Conservation (phyloP, 1,140 invertebrate species). For the Dinoponera quadriceps region DNA sequence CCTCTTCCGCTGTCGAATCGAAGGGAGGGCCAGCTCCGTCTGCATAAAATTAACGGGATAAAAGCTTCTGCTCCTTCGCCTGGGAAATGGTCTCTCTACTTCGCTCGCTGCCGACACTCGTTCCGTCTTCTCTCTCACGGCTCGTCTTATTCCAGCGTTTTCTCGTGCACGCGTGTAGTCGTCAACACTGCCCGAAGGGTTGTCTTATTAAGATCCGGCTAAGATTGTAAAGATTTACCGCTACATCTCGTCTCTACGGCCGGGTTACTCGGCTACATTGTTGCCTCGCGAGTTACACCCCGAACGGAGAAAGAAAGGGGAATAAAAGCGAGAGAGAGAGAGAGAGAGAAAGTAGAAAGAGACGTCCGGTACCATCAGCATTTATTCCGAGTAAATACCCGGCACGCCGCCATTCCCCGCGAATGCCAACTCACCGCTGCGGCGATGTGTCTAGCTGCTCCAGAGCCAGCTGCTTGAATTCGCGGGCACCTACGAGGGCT, state of each 20-base stretch:
- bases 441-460: conserved; percentile 32
- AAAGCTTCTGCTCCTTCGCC: conserved; percentile 59
- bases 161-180: neutral
- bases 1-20: conserved; percentile 61
- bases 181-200: conserved; percentile 16
- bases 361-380: neutral
- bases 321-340: neutral
- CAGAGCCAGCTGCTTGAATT: conserved; percentile 4
- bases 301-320: neutral
- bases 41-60: conserved; percentile 72
- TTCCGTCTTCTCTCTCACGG: neutral
- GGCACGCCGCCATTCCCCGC: neutral
- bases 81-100: conserved; percentile 57
- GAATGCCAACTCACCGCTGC: neutral
- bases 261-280: neutral
- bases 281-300: neutral
- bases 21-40: conserved; percentile 50
- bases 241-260: conserved; percentile 16
- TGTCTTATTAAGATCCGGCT: conserved; percentile 67
- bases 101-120: conserved; percentile 3
- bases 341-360: neutral
- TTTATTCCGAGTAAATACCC: conserved; percentile 29
- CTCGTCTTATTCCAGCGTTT: conserved; percentile 30
- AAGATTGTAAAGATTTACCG: conserved; percentile 64
- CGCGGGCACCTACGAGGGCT: conserved; percentile 10